A percentile compares a stretch with the other conserved stretches of the same genome.
phyloP scores from a whole-genome alignment of 2,113 vertebrate species.

The Phaethornis superciliosus region DNA sequence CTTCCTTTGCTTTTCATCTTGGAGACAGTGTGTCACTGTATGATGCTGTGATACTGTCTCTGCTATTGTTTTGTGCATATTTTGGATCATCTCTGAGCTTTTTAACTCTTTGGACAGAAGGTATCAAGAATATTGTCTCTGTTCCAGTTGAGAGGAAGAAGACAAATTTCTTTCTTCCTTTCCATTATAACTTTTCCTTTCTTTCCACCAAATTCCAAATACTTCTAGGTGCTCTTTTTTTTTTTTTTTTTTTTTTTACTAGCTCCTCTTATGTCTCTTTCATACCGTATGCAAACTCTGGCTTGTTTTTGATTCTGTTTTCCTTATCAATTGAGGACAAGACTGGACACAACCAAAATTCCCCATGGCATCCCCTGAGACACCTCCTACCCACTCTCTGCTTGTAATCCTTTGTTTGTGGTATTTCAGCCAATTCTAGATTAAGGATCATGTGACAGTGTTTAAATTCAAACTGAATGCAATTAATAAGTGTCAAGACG shows the following conservation, averaged over 20 bases:
- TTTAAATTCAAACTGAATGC: slow-evolving; percentile 63
- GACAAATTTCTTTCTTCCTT: neutral
- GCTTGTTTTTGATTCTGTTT: neutral
- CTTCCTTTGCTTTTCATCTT: neutral
- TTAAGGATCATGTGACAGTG: slow-evolving; percentile 56
- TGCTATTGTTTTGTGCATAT: neutral
- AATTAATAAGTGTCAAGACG: slow-evolving; percentile 69
- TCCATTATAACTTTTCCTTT: neutral
- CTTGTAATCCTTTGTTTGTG: slow-evolving; percentile 69
- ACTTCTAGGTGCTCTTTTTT: neutral
- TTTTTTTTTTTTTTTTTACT: neutral
- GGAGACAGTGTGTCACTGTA: neutral
- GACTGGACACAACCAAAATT: slow-evolving; percentile 52
- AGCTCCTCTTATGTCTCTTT: neutral
- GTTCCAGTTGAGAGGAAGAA: neutral
- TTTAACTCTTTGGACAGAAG: neutral
- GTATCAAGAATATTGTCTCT: neutral
- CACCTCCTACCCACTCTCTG: neutral
- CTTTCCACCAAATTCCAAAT: neutral
- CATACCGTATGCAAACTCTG: neutral
- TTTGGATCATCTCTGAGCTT: neutral
- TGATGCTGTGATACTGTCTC: neutral
- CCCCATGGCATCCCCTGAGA: neutral
- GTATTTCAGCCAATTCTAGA: slow-evolving; percentile 58
- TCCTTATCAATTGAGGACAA: slow-evolving; percentile 38